phyloP scores from a whole-genome alignment of 2,797 vertebrate genomes.

The Peromyscus nudipes region DNA sequence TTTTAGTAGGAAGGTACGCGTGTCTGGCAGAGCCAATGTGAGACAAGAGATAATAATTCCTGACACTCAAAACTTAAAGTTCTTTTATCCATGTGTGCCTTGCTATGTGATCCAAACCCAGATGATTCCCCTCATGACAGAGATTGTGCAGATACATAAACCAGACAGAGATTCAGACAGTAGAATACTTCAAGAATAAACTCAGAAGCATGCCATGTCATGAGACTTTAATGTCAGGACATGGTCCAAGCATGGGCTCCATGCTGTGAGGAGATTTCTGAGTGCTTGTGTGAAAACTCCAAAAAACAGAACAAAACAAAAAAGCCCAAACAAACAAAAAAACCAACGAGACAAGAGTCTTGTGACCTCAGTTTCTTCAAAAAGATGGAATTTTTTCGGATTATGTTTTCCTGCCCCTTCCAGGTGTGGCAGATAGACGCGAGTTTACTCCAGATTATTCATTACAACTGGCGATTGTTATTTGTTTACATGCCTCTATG shows the following conservation, averaged over 20 bases:
- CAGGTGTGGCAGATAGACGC: not conserved
- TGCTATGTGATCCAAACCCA: conserved; percentile 98
- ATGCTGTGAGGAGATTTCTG: not conserved
- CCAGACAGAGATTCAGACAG: conserved; percentile 86
- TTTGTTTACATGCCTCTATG: not conserved
- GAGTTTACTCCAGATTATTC: not conserved
- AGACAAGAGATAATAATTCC: not conserved
- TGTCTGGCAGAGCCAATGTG: not conserved
- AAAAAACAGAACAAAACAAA: not conserved
- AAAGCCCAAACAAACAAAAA: not conserved
- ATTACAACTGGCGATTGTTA: not conserved
- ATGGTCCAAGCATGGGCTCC: not conserved
- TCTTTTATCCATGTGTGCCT: conserved; percentile 98
- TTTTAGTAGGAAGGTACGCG: not conserved
- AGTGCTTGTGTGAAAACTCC: not conserved
- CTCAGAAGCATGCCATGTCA: conserved; percentile 93
- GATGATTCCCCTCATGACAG: conserved; percentile 90
- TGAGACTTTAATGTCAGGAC: conserved; percentile 89
- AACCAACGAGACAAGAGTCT: not conserved
- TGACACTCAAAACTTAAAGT: conserved; percentile 90
- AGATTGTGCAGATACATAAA: not conserved
- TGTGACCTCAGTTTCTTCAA: not conserved
- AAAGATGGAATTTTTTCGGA: not conserved
- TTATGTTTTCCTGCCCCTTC: not conserved
- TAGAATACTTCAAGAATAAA: conserved; percentile 98